Percentiles rank a stretch among this genome's conserved stretches.
These are phyloP conservation scores for Charanyca ferruginea DNA, from an alignment of 2,888 invertebrate genomes.

Conservation along the genomic window DNA sequence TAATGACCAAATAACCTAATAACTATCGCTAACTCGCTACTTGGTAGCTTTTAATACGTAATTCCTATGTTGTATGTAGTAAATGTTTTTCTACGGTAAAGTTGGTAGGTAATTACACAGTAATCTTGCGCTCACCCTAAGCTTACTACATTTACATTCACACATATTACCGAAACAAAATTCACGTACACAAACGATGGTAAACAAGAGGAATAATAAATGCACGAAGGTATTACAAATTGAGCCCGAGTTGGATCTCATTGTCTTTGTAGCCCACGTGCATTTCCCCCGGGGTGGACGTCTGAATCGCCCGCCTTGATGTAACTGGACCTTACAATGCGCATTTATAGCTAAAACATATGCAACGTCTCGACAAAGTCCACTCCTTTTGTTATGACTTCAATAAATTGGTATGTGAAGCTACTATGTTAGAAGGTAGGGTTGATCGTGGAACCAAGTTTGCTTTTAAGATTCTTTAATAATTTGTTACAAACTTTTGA, in stretches of 20 bases:
- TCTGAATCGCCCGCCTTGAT: slow-evolving; percentile 64
- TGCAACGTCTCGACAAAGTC: slow-evolving; percentile 50
- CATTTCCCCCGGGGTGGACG: slow-evolving; percentile 74
- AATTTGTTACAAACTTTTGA: slow-evolving; percentile 14
- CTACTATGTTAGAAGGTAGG: slow-evolving; percentile 26
- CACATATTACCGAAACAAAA: slow-evolving; percentile 41
- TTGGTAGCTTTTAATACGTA: too few species aligned
- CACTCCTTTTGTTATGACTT: slow-evolving; percentile 49
- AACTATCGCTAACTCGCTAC: too few species aligned
- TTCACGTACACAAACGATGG: slow-evolving; percentile 48
- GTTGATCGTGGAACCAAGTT: slow-evolving; percentile 11
- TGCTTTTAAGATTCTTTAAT: slow-evolving; percentile 13
- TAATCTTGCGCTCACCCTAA: neutral
- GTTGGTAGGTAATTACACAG: neutral
- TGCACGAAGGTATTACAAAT: slow-evolving; percentile 64
- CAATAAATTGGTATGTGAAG: slow-evolving; percentile 47
- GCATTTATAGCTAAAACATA: slow-evolving; percentile 55
- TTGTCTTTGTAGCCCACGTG: slow-evolving; percentile 73
- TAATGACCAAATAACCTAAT: too few species aligned
- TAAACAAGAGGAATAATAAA: slow-evolving; percentile 64
- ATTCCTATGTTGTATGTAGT: too few species aligned
- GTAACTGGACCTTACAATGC: slow-evolving; percentile 58
- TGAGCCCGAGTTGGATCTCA: slow-evolving; percentile 62
- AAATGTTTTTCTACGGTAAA: neutral
- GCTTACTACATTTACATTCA: slow-evolving; percentile 17